Evolutionary conservation across 1,140 invertebrate species (phyloP), one percentile per base, ranked within the genome.

Genomic region (Drosophila repletoides): DNA sequence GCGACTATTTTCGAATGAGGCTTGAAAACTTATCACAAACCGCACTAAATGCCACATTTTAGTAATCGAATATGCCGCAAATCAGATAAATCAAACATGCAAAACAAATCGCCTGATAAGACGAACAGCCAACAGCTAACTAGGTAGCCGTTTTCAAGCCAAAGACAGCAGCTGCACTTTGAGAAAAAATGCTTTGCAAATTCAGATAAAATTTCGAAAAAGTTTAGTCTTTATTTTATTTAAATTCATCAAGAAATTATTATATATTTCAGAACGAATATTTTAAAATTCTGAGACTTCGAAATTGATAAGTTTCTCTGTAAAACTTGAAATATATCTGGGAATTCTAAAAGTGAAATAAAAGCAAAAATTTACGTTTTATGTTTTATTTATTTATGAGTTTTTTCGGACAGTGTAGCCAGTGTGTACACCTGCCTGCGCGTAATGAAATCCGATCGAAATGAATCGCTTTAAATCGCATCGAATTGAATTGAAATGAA

Each of bases 51-150:
- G 49, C 38, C 56, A 48, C 40, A 29, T 48, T 26, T 26, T 48
- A 19, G 52, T 58, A 84, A 84, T 68, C 71, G 58, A 60, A 55
- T 71, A 53, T 48, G 59, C 74, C 46, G 48, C 49, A 58, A 75
- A 79, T 84, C 71, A 75, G 80, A 84, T 84, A 84, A 84, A 77
- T 84, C 45, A 67, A 83, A 83, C 79, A 83, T 72, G 79, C 55
- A 63, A 75, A 84, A 84, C 79, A 84, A 84, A 84, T 84, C 80
- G 80, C 66, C 48, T 52, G 79, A 84, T 84, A 86, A 84, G 60
- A 46, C 68, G 17, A 49, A 52, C n/a, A n/a, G 68, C 14, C 6
- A 9, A n/a, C 17, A 49, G 36, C 19, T 12, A 21, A 41, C 36
- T 45, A 51, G 29, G 56, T 60, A 60, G 36, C 56, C 22, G 34